Conservation (phyloP, 2,797 vertebrate species). For the Chiroxiphia lanceolata region DNA sequence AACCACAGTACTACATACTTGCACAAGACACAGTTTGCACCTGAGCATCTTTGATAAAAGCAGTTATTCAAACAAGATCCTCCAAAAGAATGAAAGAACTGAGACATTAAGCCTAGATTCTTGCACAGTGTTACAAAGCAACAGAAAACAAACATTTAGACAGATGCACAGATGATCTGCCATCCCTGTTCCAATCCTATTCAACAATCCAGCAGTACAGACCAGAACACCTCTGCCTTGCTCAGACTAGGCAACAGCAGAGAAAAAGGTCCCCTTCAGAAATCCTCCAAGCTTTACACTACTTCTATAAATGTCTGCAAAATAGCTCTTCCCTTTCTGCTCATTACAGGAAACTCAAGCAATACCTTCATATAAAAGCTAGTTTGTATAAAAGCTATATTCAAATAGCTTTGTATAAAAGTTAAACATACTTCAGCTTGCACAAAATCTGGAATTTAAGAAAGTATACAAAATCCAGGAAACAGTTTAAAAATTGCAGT, state of each 20-base stretch:
- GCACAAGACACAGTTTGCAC: neutral
- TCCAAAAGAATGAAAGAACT: neutral
- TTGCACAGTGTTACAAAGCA: neutral
- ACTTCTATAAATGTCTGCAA: neutral
- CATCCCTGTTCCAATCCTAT: neutral
- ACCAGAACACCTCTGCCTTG: neutral
- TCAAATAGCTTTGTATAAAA: neutral
- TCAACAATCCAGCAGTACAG: neutral
- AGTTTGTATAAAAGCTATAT: neutral
- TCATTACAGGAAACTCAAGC: neutral
- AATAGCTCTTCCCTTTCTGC: neutral
- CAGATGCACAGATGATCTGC: neutral
- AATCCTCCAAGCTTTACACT: neutral
- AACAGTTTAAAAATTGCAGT: neutral
- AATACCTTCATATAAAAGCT: neutral
- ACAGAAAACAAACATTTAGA: neutral
- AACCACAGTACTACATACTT: neutral
- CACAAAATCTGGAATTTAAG: neutral
- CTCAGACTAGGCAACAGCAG: neutral
- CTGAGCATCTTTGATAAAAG: neutral
- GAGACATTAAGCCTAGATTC: neutral
- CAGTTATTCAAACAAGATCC: neutral
- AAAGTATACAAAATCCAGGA: neutral
- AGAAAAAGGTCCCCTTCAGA: neutral
- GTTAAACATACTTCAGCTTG: neutral